These are phyloP conservation scores for Linhomoeus sp. DNA, from an alignment of 2,888 invertebrate species.

Conservation along the genomic window DNA sequence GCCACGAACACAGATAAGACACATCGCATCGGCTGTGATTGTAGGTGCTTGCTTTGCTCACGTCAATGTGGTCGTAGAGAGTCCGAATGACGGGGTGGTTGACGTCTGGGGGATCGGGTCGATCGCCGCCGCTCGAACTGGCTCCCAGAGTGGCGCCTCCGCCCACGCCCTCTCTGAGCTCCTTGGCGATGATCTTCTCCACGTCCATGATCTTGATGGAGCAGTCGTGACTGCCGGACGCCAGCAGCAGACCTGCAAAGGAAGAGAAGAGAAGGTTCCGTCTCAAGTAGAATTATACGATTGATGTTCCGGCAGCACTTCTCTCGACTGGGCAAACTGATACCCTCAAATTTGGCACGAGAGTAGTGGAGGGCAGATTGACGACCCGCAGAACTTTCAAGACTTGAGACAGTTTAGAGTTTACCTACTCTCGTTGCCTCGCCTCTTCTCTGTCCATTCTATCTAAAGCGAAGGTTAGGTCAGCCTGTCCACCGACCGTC, in stretches of 20 bases:
- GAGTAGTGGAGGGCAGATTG: no score
- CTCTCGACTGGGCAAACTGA: no score
- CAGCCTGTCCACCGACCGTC: conserved; percentile 48
- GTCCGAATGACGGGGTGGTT: conserved; percentile 91
- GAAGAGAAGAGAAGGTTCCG: not conserved
- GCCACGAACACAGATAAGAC: no score
- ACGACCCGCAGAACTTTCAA: no score
- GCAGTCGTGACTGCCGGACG: conserved; percentile 92
- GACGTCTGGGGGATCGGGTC: conserved; percentile 14
- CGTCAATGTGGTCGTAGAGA: conserved; percentile 80
- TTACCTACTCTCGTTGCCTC: no score
- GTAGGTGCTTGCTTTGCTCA: conserved; percentile 11
- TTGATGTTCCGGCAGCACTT: no score
- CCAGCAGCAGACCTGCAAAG: conserved; percentile 59
- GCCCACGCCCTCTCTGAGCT: conserved; percentile 44
- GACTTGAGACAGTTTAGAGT: no score
- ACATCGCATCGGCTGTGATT: not conserved
- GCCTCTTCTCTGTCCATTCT: no score
- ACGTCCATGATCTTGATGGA: conserved; percentile 97
- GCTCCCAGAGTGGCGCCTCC: conserved; percentile 31
- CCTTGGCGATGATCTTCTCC: conserved; percentile 94
- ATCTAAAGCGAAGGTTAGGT: no score
- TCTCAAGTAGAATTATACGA: not conserved
- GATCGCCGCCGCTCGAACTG: conserved; percentile 2
- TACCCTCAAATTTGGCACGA: no score